phyloP scores from a whole-genome alignment of 2,888 invertebrate species.

The Crossocerus cetratus region DNA sequence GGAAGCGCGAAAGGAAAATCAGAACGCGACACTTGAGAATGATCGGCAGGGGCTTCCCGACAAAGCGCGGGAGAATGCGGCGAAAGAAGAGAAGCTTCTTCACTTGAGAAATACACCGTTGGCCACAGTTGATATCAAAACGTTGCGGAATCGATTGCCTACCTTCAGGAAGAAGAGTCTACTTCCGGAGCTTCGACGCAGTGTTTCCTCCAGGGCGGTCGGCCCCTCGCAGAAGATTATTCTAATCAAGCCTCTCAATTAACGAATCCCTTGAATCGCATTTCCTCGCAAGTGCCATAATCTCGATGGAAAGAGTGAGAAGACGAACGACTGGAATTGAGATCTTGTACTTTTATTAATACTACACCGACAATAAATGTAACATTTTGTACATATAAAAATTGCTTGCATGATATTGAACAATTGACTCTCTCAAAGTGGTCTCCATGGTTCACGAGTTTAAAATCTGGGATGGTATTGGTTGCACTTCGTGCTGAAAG shows the following conservation, averaged over 20 bases:
- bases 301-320: neutral
- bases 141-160: slow-evolving; percentile 53
- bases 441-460: neutral
- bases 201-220: slow-evolving; percentile 47
- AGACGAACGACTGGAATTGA: neutral
- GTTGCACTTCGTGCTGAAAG: neutral
- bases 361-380: slow-evolving; percentile 20
- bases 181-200: slow-evolving; percentile 62
- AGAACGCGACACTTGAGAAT: neutral
- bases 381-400: neutral
- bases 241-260: slow-evolving; percentile 56
- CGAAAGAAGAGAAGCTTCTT: neutral
- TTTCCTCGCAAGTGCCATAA: slow-evolving; percentile 6
- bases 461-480: neutral
- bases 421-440: neutral
- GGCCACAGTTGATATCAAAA: slow-evolving; percentile 63
- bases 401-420: neutral
- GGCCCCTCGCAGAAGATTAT: slow-evolving; percentile 59
- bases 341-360: slow-evolving; percentile 23
- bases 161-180: slow-evolving; percentile 63
- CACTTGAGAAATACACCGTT: slow-evolving; percentile 60
- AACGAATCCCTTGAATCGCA: neutral
- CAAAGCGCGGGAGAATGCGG: neutral
- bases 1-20: neutral
- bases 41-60: neutral